A percentile compares a stretch with the other conserved stretches of the same genome.
Conservation (phyloP, 2,797 vertebrate genomes). For the Sebastiscus tertius region DNA sequence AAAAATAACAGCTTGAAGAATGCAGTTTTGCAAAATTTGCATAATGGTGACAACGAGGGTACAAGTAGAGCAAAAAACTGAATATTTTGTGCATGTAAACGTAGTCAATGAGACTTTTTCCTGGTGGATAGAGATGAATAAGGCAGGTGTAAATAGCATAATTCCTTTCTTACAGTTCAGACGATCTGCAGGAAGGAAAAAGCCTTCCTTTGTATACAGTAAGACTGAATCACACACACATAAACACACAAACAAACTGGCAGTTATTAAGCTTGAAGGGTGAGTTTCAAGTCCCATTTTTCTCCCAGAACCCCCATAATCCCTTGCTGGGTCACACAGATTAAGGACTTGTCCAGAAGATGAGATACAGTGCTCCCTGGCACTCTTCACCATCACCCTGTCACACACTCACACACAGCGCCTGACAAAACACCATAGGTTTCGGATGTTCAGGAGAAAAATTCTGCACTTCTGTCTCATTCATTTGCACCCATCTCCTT, state of each 20-base stretch:
- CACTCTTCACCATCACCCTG: conserved; percentile 48
- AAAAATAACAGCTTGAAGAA: not conserved
- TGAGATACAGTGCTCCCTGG: conserved; percentile 75
- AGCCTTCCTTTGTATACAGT: not conserved
- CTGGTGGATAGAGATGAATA: not conserved
- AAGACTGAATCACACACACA: not conserved
- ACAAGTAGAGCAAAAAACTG: too few relatives aligned
- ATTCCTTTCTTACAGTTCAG: not conserved
- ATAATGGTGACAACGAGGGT: too few relatives aligned
- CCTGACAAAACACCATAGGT: accelerated
- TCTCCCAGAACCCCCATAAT: conserved; percentile 68
- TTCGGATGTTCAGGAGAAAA: accelerated
- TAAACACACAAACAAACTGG: not conserved
- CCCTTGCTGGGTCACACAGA: conserved; percentile 76
- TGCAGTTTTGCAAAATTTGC: not conserved
- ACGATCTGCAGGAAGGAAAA: not conserved
- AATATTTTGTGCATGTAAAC: not conserved
- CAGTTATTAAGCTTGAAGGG: conserved; percentile 30
- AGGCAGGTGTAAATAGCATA: not conserved
- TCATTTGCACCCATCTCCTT: not conserved
- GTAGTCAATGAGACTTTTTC: not conserved
- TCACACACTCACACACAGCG: conserved; percentile 18
- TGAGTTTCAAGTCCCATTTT: conserved; percentile 46
- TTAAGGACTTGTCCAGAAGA: conserved; percentile 78
- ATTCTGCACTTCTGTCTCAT: not conserved